phyloP scores from a whole-genome alignment of 2,797 vertebrate species.

The Carapus acus region DNA sequence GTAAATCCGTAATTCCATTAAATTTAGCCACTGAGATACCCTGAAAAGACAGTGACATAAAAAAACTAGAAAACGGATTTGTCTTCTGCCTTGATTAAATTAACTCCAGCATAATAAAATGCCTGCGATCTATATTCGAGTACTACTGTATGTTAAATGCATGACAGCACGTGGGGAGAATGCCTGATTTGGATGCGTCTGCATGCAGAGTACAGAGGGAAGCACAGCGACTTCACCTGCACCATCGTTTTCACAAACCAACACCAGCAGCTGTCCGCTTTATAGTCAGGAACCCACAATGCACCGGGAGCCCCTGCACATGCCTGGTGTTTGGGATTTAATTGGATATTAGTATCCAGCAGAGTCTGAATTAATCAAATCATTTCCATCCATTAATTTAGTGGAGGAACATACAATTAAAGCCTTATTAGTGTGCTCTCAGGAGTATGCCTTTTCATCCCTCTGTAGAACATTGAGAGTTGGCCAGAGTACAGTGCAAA shows the following conservation, averaged over 20 bases:
- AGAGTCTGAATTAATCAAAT: slow-evolving; percentile 80
- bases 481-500: slow-evolving; percentile 71
- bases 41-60: background rate
- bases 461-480: slow-evolving; percentile 78
- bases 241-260: slow-evolving; percentile 32
- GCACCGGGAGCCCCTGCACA: slow-evolving; percentile 61
- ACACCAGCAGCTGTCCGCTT: slow-evolving; percentile 51
- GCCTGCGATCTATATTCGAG: slow-evolving; percentile 13
- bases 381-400: slow-evolving; percentile 80
- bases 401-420: slow-evolving; percentile 84
- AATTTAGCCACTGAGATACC: background rate
- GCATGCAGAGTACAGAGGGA: background rate
- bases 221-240: slow-evolving; percentile 34
- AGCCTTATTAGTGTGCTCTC: slow-evolving; percentile 73
- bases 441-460: slow-evolving; percentile 78
- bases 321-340: slow-evolving; percentile 69
- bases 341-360: slow-evolving; percentile 81
- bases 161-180: slow-evolving; percentile 26
- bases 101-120: slow-evolving; percentile 17
- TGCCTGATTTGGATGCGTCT: slow-evolving; percentile 29
- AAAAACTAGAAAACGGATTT: slow-evolving; percentile 1
- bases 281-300: slow-evolving; percentile 58
- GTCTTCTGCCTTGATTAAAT: background rate
- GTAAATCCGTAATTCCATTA: too few relatives aligned
- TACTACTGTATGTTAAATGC: slow-evolving; percentile 20